These are phyloP conservation scores for Trichonephila inaurata DNA, from an alignment of 1,140 invertebrate species.

Conservation along the genomic window DNA sequence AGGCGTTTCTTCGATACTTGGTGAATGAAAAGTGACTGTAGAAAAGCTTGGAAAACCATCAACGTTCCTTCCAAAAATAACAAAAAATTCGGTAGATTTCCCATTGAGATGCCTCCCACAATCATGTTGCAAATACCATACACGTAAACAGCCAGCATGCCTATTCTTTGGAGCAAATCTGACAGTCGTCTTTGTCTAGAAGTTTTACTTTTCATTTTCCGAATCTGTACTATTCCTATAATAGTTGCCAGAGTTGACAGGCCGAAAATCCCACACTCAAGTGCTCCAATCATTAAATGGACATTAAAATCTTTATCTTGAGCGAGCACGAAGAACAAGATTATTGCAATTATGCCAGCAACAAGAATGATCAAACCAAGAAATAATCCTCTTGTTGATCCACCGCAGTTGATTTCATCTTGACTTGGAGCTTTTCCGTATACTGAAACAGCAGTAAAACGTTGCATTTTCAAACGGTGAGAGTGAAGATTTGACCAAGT, in stretches of 20 bases:
- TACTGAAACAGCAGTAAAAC: constrained; percentile 51
- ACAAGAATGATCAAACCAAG: constrained; percentile 84
- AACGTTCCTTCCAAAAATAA: constrained; percentile 82
- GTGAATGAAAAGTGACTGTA: constrained; percentile 77
- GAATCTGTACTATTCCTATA: constrained; percentile 80
- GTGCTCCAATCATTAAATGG: constrained; percentile 80
- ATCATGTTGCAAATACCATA: constrained; percentile 83
- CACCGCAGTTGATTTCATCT: constrained; percentile 82
- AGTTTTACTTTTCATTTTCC: constrained; percentile 79
- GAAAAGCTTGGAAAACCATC: constrained; percentile 83
- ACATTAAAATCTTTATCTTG: constrained; percentile 83
- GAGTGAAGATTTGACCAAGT: constrained; percentile 83
- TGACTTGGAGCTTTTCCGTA: constrained; percentile 45
- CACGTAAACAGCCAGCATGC: constrained; percentile 83
- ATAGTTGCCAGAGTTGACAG: constrained; percentile 82
- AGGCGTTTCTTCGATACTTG: constrained; percentile 74
- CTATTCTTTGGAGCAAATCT: constrained; percentile 81
- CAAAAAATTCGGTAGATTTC: constrained; percentile 80
- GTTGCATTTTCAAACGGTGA: constrained; percentile 45
- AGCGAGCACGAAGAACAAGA: constrained; percentile 85
- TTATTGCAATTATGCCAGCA: constrained; percentile 84
- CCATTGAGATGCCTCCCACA: constrained; percentile 79
- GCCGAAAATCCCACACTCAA: constrained; percentile 79
- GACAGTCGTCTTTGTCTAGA: constrained; percentile 44
- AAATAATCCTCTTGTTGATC: constrained; percentile 85